Percentiles rank a stretch among this genome's conserved stretches.
phyloP scores from a whole-genome alignment of 2,113 vertebrate genomes.

The Holacanthus passer region DNA sequence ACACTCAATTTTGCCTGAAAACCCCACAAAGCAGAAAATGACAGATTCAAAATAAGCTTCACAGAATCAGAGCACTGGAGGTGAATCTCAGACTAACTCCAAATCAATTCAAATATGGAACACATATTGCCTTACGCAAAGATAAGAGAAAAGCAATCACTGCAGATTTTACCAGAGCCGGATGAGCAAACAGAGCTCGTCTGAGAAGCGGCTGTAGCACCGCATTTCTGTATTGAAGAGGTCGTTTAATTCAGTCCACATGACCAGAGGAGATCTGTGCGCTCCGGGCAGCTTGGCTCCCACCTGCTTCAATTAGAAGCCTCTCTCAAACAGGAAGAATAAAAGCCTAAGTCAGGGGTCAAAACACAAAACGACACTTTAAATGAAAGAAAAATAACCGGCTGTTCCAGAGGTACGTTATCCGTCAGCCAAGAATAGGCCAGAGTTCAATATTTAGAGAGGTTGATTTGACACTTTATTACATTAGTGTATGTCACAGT shows the following conservation, averaged over 20 bases:
- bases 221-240: slow-evolving; percentile 25
- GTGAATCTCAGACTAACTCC: not conserved
- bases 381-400: slow-evolving; percentile 54
- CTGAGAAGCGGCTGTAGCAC: not conserved
- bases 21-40: not conserved
- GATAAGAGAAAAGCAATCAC: slow-evolving; percentile 44
- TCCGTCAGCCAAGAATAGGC: slow-evolving; percentile 44
- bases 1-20: not conserved
- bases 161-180: slow-evolving; percentile 9
- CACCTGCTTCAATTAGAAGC: slow-evolving; percentile 51
- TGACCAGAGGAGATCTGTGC: slow-evolving; percentile 26
- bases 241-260: slow-evolving; percentile 52
- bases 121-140: not conserved
- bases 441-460: slow-evolving; percentile 48
- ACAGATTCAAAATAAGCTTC: not conserved
- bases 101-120: slow-evolving; percentile 13
- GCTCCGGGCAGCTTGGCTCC: slow-evolving; percentile 15
- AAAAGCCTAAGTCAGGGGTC: slow-evolving; percentile 44
- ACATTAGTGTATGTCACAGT: slow-evolving; percentile 63
- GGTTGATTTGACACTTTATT: slow-evolving; percentile 66
- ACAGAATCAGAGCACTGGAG: slow-evolving; percentile 25
- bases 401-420: slow-evolving; percentile 34
- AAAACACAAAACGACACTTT: slow-evolving; percentile 45
- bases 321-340: slow-evolving; percentile 44
- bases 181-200: slow-evolving; percentile 1